Evolutionary conservation across 2,113 vertebrate species (phyloP).

Genomic region (Oxyruncus cristatus): DNA sequence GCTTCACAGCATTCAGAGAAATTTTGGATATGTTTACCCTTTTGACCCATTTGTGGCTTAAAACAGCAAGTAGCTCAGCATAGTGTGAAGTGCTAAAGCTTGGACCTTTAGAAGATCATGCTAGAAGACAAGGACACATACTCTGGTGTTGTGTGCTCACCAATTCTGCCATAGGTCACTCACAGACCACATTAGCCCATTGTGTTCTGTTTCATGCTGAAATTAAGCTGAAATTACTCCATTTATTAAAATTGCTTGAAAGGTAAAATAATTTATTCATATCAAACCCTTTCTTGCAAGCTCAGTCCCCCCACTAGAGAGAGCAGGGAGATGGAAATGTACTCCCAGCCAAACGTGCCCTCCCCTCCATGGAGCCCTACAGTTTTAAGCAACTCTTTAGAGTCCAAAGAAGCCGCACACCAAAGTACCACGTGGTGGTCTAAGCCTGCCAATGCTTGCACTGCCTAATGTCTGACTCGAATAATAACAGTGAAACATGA

Average conservation of each 20-base stretch:
- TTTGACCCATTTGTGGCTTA: neutral
- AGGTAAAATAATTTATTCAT: neutral
- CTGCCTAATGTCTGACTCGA: neutral
- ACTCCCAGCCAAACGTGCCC: rapidly evolving
- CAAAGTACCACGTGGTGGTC: rapidly evolving
- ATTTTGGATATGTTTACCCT: neutral
- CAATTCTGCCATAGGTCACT: neutral
- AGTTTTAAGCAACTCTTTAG: neutral
- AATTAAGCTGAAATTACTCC: neutral
- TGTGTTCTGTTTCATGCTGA: neutral
- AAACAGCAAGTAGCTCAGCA: neutral
- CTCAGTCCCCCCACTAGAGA: neutral
- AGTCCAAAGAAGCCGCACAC: neutral
- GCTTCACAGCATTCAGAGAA: neutral
- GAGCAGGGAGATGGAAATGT: rapidly evolving
- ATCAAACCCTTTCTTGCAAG: neutral
- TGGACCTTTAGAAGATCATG: neutral
- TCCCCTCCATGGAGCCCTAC: rapidly evolving
- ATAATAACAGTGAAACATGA: neutral
- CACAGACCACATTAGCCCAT: neutral
- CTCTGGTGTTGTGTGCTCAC: no score
- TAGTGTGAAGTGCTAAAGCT: neutral
- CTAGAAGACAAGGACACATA: rapidly evolving
- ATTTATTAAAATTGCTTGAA: neutral
- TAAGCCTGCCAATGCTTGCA: neutral